Evolutionary conservation across 2,797 vertebrate genomes (phyloP).

Genomic region (Rallus crepitans): DNA sequence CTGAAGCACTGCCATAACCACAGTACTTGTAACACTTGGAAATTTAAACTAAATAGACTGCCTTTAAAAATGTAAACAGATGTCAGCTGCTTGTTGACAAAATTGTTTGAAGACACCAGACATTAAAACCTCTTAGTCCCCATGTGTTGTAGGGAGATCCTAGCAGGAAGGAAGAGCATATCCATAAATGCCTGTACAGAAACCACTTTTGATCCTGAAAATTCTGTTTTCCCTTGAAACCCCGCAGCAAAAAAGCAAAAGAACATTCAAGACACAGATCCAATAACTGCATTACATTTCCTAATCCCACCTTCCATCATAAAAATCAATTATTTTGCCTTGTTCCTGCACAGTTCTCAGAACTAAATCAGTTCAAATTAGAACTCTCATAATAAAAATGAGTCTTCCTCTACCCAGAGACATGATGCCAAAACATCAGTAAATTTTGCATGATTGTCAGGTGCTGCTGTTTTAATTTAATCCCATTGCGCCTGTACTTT

Average conservation of each 20-base stretch:
- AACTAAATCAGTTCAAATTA: background rate
- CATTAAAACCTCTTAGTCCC: background rate
- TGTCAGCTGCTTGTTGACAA: slow-evolving; percentile 23
- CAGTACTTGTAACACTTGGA: background rate
- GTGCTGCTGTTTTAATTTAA: background rate
- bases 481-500: background rate
- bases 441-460: background rate
- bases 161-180: background rate
- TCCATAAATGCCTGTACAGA: background rate
- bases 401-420: background rate
- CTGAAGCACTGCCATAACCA: background rate
- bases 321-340: background rate
- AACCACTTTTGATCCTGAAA: background rate
- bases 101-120: background rate
- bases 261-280: background rate
- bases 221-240: background rate
- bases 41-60: background rate
- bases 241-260: background rate
- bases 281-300: background rate
- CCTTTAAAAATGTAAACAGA: slow-evolving; percentile 20
- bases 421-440: background rate
- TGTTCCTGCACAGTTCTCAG: background rate
- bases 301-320: background rate
- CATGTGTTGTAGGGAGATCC: background rate
- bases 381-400: background rate